Percentiles rank a stretch among this genome's conserved stretches.
phyloP scores from a whole-genome alignment of 2,888 invertebrate species.

The Glyphotaelius pellucidus region DNA sequence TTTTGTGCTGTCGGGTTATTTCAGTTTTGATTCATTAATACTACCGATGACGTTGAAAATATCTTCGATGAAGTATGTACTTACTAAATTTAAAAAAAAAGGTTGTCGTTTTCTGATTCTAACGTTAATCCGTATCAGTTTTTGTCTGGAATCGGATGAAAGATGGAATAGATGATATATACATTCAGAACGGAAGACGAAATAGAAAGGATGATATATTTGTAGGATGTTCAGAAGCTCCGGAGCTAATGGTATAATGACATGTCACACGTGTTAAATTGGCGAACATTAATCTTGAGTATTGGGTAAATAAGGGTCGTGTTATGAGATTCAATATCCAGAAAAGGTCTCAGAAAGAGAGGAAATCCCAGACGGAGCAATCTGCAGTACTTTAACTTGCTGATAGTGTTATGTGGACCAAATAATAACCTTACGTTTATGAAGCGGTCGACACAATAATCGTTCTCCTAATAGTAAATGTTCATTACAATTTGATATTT shows the following conservation, averaged over 20 bases:
- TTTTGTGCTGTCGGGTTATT: too few species aligned
- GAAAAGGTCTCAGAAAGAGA: not conserved
- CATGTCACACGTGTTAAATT: slow-evolving; percentile 2
- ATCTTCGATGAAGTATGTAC: not conserved
- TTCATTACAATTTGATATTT: too few species aligned
- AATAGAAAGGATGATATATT: not conserved
- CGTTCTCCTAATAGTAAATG: too few species aligned
- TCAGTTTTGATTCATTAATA: too few species aligned
- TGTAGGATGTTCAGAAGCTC: not conserved
- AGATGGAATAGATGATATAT: not conserved
- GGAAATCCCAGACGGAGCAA: not conserved
- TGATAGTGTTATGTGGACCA: too few species aligned
- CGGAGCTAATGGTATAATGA: not conserved
- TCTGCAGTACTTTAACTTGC: too few species aligned
- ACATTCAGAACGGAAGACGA: not conserved
- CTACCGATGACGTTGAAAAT: not conserved
- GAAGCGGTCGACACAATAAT: too few species aligned
- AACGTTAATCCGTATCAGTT: slow-evolving; percentile 18
- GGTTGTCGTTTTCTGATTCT: not conserved
- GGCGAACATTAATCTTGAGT: not conserved
- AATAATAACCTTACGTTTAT: too few species aligned
- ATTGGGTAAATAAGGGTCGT: not conserved
- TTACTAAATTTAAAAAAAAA: not conserved
- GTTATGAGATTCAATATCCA: not conserved
- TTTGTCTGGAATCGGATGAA: slow-evolving; percentile 14